Percentiles rank a stretch among this genome's conserved stretches.
phyloP scores from a whole-genome alignment of 2,888 invertebrate species.

The Notocelia uddmanniana region DNA sequence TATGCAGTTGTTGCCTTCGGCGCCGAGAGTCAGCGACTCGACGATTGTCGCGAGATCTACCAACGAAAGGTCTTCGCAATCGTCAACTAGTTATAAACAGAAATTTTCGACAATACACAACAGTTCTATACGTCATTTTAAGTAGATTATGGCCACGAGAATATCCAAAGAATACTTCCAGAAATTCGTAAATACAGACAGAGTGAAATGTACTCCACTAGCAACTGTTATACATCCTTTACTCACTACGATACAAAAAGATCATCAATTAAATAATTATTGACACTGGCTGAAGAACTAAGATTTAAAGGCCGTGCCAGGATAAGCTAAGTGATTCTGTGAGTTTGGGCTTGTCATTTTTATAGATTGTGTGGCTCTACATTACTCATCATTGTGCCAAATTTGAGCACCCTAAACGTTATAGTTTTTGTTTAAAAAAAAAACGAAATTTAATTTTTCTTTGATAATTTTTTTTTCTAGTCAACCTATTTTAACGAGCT shows the following conservation, averaged over 20 bases:
- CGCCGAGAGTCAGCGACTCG: conserved; percentile 91
- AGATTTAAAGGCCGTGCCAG: too few species aligned
- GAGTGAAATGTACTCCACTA: neutral
- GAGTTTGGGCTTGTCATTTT: too few species aligned
- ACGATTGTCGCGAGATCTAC: conserved; percentile 94
- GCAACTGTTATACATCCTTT: neutral
- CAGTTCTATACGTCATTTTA: neutral
- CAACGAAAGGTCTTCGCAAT: conserved; percentile 45
- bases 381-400: too few species aligned
- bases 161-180: neutral
- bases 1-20: conserved; percentile 87
- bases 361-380: too few species aligned
- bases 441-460: too few species aligned
- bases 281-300: too few species aligned
- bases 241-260: neutral
- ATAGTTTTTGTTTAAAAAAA: too few species aligned
- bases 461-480: too few species aligned
- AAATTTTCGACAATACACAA: neutral
- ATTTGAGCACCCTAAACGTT: too few species aligned
- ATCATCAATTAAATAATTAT: neutral
- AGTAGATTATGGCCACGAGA: neutral
- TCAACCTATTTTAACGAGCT: too few species aligned
- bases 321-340: too few species aligned
- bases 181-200: too few species aligned
- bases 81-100: conserved; percentile 25